Percentiles rank a stretch among this genome's conserved stretches.
Conservation (phyloP, 1,140 invertebrate species). For the Piezodorus guildinii region DNA sequence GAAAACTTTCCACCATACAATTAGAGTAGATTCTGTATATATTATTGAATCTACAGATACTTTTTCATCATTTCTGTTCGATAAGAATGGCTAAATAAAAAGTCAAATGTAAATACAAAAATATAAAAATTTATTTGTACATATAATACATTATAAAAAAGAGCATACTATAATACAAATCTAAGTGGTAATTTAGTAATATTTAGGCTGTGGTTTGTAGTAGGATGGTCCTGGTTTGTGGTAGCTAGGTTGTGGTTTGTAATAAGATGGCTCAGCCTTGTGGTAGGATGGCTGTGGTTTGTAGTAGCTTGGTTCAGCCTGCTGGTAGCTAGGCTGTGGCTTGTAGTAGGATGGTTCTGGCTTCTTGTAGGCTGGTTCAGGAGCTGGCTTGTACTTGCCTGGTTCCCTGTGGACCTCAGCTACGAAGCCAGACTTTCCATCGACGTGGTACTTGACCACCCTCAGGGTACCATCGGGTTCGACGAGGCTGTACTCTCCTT, state of each 20-base stretch:
- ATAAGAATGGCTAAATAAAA: too few relatives aligned
- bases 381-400: not conserved
- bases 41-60: too few relatives aligned
- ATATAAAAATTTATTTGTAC: too few relatives aligned
- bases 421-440: not conserved
- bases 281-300: not conserved
- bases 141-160: too few relatives aligned
- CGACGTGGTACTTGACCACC: conserved; percentile 21
- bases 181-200: not conserved
- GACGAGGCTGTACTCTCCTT: conserved; percentile 33
- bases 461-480: conserved; percentile 29
- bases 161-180: too few relatives aligned
- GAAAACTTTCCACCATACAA: too few relatives aligned
- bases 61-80: too few relatives aligned
- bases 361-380: not conserved
- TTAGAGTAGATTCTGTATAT: too few relatives aligned
- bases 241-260: not conserved
- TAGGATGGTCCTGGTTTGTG: not conserved
- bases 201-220: not conserved
- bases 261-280: not conserved
- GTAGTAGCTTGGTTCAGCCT: not conserved
- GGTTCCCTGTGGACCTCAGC: not conserved
- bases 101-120: too few relatives aligned
- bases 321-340: not conserved
- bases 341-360: not conserved